A percentile compares a stretch with the other conserved stretches of the same genome.
Evolutionary conservation across 1,140 invertebrate genomes (phyloP).

Genomic region (Tetramorium alpestre): DNA sequence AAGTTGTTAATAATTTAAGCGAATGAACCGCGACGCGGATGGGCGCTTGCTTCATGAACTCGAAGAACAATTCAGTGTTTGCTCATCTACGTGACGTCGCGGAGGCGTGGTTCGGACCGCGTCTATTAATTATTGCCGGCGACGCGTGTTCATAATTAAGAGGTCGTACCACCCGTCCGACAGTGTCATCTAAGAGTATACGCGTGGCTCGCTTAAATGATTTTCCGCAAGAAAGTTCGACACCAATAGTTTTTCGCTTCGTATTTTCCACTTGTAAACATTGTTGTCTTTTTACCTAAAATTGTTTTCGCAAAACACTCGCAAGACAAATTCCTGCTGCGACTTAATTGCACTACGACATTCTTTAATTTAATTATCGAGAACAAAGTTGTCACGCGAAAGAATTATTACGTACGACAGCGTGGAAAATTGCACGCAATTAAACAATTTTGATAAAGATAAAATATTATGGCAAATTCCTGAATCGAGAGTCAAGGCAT

Average conservation of each 20-base stretch:
- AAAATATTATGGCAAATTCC: constrained; percentile 45
- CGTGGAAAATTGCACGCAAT: constrained; percentile 30
- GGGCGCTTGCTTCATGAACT: constrained; percentile 28
- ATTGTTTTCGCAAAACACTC: not conserved
- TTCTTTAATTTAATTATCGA: constrained; percentile 2
- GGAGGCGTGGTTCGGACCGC: constrained; percentile 20
- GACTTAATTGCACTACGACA: not conserved
- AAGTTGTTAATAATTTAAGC: constrained; percentile 68
- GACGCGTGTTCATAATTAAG: constrained; percentile 70
- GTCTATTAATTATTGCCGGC: constrained; percentile 66
- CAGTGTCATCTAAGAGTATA: not conserved
- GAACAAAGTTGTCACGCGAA: constrained; percentile 1
- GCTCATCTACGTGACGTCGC: constrained; percentile 17
- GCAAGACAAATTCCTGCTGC: not conserved
- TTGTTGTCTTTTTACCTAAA: not conserved
- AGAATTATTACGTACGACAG: constrained; percentile 1
- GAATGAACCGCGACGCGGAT: not conserved
- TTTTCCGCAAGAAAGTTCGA: constrained; percentile 40
- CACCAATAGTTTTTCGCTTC: not conserved
- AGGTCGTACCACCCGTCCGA: constrained; percentile 18
- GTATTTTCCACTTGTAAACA: not conserved
- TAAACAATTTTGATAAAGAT: constrained; percentile 20
- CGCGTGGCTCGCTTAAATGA: not conserved
- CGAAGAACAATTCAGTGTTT: constrained; percentile 56
- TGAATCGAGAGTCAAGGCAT: not conserved